These are phyloP conservation scores for Silvanus unidentatus DNA, from an alignment of 2,888 invertebrate genomes.

Conservation along the genomic window DNA sequence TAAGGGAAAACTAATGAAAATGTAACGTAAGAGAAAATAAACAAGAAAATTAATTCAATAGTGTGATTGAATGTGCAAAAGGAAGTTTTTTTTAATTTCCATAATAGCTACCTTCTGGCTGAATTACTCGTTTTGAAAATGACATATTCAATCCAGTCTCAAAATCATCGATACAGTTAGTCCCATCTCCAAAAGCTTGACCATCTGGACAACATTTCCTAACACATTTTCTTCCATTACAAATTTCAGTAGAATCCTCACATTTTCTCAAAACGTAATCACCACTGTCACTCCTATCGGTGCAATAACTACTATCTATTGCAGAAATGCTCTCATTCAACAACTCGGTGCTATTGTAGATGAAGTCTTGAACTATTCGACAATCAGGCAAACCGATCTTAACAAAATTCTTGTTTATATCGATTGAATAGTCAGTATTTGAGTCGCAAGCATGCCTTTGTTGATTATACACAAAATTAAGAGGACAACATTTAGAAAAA, in stretches of 20 bases:
- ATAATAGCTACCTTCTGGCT: conserved; percentile 27
- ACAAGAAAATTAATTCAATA: no score
- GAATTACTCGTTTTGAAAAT: conserved; percentile 24
- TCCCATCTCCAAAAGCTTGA: conserved; percentile 43
- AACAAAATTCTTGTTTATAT: conserved; percentile 20
- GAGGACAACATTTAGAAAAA: conserved; percentile 35
- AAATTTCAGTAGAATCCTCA: conserved; percentile 23
- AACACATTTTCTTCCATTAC: conserved; percentile 38
- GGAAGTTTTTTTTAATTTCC: no score
- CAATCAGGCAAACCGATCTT: conserved; percentile 31
- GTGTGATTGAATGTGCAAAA: no score
- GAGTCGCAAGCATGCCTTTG: conserved; percentile 24
- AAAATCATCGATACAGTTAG: conserved; percentile 28
- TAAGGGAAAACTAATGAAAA: no score
- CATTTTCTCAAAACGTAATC: conserved; percentile 28
- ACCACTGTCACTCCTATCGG: conserved; percentile 23
- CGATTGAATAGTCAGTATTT: conserved; percentile 8
- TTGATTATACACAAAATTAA: conserved; percentile 25
- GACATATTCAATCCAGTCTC: conserved; percentile 28
- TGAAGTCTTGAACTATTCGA: conserved; percentile 27
- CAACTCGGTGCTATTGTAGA: no score
- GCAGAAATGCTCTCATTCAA: no score
- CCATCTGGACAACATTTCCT: conserved; percentile 55
- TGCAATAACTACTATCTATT: conserved; percentile 14
- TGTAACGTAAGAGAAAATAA: no score